phyloP scores from a whole-genome alignment of 2,113 vertebrate genomes.

The Thunnus maccoyii region DNA sequence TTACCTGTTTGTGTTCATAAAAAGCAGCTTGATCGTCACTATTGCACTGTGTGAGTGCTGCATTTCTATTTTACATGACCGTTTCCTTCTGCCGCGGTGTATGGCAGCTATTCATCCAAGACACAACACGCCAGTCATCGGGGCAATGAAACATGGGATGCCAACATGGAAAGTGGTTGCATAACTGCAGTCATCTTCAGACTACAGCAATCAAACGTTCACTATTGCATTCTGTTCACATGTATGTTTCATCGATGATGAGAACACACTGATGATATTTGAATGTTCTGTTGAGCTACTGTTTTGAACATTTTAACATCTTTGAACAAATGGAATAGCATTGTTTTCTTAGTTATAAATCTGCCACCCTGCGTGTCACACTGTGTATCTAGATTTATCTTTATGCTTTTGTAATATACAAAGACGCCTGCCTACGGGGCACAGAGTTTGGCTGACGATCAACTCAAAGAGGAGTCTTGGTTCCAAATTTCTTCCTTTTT shows the following conservation, averaged over 20 bases:
- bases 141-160: conserved; percentile 32
- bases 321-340: neutral
- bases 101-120: conserved; percentile 21
- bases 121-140: conserved; percentile 21
- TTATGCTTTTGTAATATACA: too few relatives aligned
- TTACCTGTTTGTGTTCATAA: neutral
- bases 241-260: neutral
- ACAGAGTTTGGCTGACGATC: neutral
- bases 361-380: conserved; percentile 1
- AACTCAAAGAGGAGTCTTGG: neutral
- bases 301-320: neutral
- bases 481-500: neutral
- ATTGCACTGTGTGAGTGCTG: neutral
- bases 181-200: conserved; percentile 34
- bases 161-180: conserved; percentile 56
- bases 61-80: conserved; percentile 35
- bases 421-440: neutral
- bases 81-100: neutral
- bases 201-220: too few relatives aligned
- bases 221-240: conserved; percentile 18
- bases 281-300: neutral
- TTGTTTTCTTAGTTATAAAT: neutral
- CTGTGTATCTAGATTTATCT: neutral
- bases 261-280: neutral
- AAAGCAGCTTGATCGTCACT: neutral